phyloP scores from a whole-genome alignment of 1,140 invertebrate species.

The Solenopsis fugax region DNA sequence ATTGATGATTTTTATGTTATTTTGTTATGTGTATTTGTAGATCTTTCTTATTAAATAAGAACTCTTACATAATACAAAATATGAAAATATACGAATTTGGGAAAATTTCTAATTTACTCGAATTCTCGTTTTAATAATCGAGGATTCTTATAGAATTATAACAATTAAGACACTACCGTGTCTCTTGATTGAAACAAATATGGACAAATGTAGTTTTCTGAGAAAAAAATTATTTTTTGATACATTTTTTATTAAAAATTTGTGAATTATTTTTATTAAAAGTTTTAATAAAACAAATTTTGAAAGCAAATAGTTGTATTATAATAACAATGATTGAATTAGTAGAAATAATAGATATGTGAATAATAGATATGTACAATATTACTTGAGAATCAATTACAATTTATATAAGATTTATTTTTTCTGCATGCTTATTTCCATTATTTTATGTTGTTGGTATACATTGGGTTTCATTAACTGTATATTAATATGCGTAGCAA shows the following conservation, averaged over 20 bases:
- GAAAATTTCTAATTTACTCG: constrained; percentile 9
- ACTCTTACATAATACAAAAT: background rate
- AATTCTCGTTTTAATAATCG: constrained; percentile 16
- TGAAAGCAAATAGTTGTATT: background rate
- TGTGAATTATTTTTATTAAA: background rate
- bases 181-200: background rate
- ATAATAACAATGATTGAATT: background rate
- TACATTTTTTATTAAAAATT: too few relatives aligned
- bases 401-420: background rate
- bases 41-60: background rate
- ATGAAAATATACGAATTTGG: background rate
- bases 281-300: background rate
- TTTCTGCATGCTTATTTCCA: background rate
- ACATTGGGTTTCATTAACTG: background rate
- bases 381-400: background rate
- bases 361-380: background rate
- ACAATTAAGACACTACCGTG: too few relatives aligned
- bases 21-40: background rate
- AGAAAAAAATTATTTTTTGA: too few relatives aligned
- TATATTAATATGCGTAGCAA: background rate
- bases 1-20: background rate
- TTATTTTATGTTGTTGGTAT: background rate
- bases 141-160: background rate
- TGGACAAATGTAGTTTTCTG: background rate
- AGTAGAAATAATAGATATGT: background rate